Evolutionary conservation across 1,140 invertebrate species (phyloP), one percentile per base, ranked within the genome.

Genomic region (Drosophila oshimai): DNA sequence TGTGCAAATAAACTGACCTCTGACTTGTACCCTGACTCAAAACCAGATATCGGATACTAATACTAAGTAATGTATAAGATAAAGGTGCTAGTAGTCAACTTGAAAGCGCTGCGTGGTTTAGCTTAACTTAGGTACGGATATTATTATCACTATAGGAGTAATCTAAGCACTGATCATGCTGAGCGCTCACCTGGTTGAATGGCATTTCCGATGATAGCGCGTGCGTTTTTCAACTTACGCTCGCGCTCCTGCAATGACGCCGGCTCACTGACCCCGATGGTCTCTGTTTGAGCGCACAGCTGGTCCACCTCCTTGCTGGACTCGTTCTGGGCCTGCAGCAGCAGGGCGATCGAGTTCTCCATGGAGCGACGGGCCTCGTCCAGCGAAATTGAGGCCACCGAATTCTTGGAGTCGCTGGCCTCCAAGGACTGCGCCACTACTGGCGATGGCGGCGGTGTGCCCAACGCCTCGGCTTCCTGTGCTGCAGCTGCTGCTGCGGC

Each of bases 161-260:
- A 20, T 39, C 24, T 15, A 37, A 6, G 28, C n/a, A 13, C 20
- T 12, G 34, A 10, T 5, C 65, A 79, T 78, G 74, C 74, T 10
- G 1, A 24, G 9, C 17, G 80, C 89, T 90, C 39, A 90, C 89
- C 89, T 78, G 90, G 90, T 55, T 92, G 90, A 55, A 93, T 92
- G 50, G 93, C 93, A 90, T 92, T 93, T 72, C 92, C 93, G 57
- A 93, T 93, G 44, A 93, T 93, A 84, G 91, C 92, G 47, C 93
- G 92, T 9, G 93, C 93, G 73, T 93, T 93, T 73, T 92, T 92
- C 28, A 93, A 90, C 86, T 92, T 92, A 71, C 91, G 90, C 72
- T 93, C 91, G 42, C 92, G 89, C 36, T 91, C 89, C 50, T 81
- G 77, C 20, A 74, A 53, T n/a, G 69, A 57, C 2, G 34, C 41